Evolutionary conservation across 2,888 invertebrate species (phyloP).

Genomic region (Ectropis crepuscularia): DNA sequence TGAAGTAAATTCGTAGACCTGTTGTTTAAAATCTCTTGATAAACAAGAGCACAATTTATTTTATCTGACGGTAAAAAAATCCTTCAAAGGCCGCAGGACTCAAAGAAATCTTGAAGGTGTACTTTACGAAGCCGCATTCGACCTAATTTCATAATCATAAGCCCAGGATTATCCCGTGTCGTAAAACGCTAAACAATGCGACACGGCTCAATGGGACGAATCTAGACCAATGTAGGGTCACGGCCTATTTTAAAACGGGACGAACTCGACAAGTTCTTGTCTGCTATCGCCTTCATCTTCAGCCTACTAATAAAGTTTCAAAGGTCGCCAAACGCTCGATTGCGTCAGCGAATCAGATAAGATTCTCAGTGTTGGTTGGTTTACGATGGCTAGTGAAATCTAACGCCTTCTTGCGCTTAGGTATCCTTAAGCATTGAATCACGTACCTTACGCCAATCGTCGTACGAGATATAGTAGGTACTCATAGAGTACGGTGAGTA

Average conservation of each 20-base stretch:
- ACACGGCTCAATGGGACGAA: slow-evolving; percentile 42
- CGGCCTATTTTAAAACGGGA: slow-evolving; percentile 56
- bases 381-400: too few relatives aligned
- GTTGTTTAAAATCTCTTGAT: slow-evolving; percentile 4
- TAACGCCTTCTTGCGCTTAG: neutral
- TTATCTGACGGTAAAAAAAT: slow-evolving; percentile 2
- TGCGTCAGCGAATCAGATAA: slow-evolving; percentile 45
- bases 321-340: slow-evolving; percentile 24
- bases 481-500: too few relatives aligned
- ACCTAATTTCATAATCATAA: slow-evolving; percentile 26
- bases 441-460: too few relatives aligned
- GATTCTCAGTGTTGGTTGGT: neutral
- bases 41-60: slow-evolving; percentile 3
- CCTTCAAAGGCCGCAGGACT: slow-evolving; percentile 3
- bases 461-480: too few relatives aligned
- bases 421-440: too few relatives aligned
- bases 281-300: slow-evolving; percentile 33
- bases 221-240: slow-evolving; percentile 65
- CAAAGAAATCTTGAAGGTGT: slow-evolving; percentile 1
- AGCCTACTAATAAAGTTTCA: slow-evolving; percentile 16
- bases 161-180: slow-evolving; percentile 17
- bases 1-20: neutral
- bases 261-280: slow-evolving; percentile 42
- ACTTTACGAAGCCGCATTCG: slow-evolving; percentile 6
- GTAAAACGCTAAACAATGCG: slow-evolving; percentile 42